Percentiles rank a stretch among this genome's conserved stretches.
Conservation (phyloP, 2,113 vertebrate genomes). For the Mustela lutreola region DNA sequence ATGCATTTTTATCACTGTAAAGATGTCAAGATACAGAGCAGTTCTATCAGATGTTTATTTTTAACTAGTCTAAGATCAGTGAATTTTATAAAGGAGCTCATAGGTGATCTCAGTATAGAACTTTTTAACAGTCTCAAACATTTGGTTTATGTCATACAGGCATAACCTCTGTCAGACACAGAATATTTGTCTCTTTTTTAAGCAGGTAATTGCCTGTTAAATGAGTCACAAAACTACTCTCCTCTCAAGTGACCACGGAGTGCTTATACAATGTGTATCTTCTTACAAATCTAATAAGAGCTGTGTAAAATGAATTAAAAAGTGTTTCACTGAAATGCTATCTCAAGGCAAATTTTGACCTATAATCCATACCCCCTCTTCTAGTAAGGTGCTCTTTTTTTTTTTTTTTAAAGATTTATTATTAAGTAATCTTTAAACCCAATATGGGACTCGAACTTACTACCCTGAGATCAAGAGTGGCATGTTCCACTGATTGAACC, state of each 20-base stretch:
- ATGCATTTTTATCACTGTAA: neutral
- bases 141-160: conserved; percentile 61
- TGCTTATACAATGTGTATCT: conserved; percentile 75
- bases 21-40: neutral
- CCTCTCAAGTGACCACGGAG: conserved; percentile 71
- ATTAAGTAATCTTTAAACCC: neutral
- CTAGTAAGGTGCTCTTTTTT: neutral
- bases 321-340: conserved; percentile 67
- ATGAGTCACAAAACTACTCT: conserved; percentile 69
- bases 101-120: neutral
- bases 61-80: neutral
- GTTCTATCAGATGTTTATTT: neutral
- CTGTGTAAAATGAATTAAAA: conserved; percentile 80
- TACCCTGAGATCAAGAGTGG: neutral
- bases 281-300: conserved; percentile 83
- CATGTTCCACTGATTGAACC: neutral
- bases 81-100: neutral
- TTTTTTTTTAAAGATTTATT: neutral
- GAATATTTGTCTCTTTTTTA: conserved; percentile 80
- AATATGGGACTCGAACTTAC: neutral
- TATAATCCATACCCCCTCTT: neutral
- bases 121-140: conserved; percentile 41
- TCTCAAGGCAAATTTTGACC: conserved; percentile 16
- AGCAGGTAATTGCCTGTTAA: conserved; percentile 81
- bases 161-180: conserved; percentile 67